Conservation (phyloP, 37 sponge, comb jelly and placozoan species). For the Theonella swinhoei region DNA sequence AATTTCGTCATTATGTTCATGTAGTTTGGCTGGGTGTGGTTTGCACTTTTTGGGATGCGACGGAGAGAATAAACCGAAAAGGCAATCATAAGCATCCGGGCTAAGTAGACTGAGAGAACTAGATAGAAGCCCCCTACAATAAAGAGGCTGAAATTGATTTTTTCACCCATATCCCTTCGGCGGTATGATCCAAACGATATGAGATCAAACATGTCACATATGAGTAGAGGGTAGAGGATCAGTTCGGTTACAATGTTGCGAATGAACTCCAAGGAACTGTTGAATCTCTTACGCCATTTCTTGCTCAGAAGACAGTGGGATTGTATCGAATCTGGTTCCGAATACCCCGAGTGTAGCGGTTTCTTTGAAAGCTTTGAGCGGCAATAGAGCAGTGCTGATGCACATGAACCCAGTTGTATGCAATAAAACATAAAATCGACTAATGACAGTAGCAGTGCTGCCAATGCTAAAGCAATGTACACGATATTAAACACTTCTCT, state of each 20-base stretch:
- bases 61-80: constrained; percentile 7
- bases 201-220: constrained; percentile 41
- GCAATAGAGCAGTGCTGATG: background rate
- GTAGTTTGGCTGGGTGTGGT: background rate
- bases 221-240: constrained; percentile 40
- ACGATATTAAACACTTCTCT: constrained; percentile 8
- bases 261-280: constrained; percentile 27
- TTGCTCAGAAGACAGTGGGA: background rate
- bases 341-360: background rate
- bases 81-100: constrained; percentile 17
- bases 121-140: constrained; percentile 35
- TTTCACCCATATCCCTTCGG: background rate
- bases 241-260: constrained; percentile 28
- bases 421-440: constrained; percentile 21
- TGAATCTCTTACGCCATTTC: background rate
- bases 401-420: constrained; percentile 26
- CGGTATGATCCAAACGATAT: background rate
- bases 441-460: constrained; percentile 4
- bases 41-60: background rate
- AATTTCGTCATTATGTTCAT: background rate
- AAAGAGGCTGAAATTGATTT: constrained; percentile 31
- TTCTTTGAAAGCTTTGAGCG: background rate
- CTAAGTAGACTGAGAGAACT: constrained; percentile 45
- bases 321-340: background rate
- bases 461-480: background rate